A percentile compares a stretch with the other conserved stretches of the same genome.
phyloP scores from a whole-genome alignment of 1,140 invertebrate species.

The Drosophila murphyi region DNA sequence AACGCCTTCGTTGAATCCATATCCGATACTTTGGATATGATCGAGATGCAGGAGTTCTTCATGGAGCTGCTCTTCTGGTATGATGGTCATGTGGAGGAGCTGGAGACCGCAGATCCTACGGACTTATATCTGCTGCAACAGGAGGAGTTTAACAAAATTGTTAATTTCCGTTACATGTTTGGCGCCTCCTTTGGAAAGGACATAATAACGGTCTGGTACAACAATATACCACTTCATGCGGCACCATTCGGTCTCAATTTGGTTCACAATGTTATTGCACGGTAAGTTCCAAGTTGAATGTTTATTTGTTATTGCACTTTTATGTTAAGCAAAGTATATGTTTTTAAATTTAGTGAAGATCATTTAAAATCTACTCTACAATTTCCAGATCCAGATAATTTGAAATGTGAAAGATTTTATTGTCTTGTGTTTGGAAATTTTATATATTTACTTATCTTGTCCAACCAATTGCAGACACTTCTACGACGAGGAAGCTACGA shows the following conservation, averaged over 20 bases:
- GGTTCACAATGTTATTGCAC: constrained; percentile 65
- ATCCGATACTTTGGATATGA: background rate
- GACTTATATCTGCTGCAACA: constrained; percentile 26
- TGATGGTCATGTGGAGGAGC: constrained; percentile 24
- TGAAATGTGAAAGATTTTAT: too few relatives aligned
- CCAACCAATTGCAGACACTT: constrained; percentile 18
- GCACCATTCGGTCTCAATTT: constrained; percentile 54
- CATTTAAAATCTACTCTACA: too few relatives aligned
- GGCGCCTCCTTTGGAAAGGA: constrained; percentile 42
- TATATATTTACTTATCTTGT: background rate
- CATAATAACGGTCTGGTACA: constrained; percentile 57
- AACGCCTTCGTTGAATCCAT: constrained; percentile 47
- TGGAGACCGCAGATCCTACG: background rate
- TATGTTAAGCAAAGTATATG: too few relatives aligned
- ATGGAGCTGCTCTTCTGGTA: constrained; percentile 62
- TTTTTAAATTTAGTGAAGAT: too few relatives aligned
- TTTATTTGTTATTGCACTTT: too few relatives aligned
- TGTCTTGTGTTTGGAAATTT: too few relatives aligned
- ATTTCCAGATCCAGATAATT: too few relatives aligned
- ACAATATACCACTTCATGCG: constrained; percentile 60
- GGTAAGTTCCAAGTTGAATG: constrained; percentile 28
- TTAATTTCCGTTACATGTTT: constrained; percentile 50
- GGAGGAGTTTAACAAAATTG: constrained; percentile 12
- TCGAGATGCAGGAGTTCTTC: constrained; percentile 39
- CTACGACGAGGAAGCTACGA: constrained; percentile 45